Evolutionary conservation across 1,140 invertebrate genomes (phyloP).

Genomic region (Hormaphis cornu): DNA sequence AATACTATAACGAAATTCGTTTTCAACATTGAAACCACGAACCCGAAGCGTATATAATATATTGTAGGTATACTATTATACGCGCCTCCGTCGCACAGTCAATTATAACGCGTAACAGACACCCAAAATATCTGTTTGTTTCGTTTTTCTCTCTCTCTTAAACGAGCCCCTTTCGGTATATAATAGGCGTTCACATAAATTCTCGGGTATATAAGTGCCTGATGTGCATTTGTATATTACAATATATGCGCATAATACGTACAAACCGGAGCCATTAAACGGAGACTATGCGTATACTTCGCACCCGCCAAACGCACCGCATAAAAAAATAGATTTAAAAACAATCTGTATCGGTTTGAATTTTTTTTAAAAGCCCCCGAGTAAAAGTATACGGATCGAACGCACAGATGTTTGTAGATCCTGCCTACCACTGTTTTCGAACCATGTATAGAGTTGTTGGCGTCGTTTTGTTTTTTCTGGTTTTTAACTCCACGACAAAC

Average conservation of each 20-base stretch:
- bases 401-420: neutral
- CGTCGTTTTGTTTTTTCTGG: no score
- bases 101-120: conserved; percentile 29
- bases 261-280: conserved; percentile 10
- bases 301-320: neutral
- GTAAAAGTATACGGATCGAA: no score
- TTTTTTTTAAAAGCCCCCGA: neutral
- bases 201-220: conserved; percentile 18
- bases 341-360: neutral
- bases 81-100: conserved; percentile 5
- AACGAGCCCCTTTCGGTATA: neutral
- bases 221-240: conserved; percentile 13
- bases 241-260: neutral
- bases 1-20: conserved; percentile 21
- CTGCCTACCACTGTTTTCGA: no score
- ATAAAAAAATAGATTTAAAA: conserved; percentile 18
- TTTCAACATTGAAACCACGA: conserved; percentile 26
- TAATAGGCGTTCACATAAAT: conserved; percentile 28
- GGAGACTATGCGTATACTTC: neutral
- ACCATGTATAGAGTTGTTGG: no score
- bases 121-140: conserved; percentile 13
- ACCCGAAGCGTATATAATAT: neutral
- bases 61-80: no score
- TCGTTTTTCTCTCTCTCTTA: no score
- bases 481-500: no score